Evolutionary conservation across 2,888 invertebrate species (phyloP).

Genomic region (Metopia argyrocephala): DNA sequence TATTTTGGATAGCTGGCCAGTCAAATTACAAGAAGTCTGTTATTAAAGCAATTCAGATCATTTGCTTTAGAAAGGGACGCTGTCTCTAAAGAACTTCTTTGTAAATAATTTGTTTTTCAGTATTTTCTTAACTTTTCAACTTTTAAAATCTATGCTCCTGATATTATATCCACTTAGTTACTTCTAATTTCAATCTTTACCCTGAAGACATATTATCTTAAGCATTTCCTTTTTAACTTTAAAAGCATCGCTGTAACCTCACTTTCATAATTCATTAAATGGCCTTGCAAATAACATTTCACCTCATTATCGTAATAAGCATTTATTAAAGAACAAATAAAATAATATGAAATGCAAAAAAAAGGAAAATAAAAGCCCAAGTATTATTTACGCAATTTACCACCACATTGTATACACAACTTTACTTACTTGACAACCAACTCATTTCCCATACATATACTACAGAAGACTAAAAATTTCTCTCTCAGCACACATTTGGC

Average conservation of each 20-base stretch:
- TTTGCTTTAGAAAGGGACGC: too few species aligned
- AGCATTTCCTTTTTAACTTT: neutral
- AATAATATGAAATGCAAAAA: neutral
- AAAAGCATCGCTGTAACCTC: neutral
- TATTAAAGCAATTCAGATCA: too few species aligned
- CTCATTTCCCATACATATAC: neutral
- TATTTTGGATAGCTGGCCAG: too few species aligned
- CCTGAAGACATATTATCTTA: neutral
- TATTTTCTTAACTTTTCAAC: too few species aligned
- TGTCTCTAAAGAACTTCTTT: too few species aligned
- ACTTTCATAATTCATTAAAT: constrained; percentile 30
- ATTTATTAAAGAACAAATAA: constrained; percentile 32
- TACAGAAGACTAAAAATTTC: constrained; percentile 61
- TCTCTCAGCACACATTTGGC: constrained; percentile 77
- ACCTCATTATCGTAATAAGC: constrained; percentile 52
- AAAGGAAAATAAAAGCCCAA: constrained; percentile 1
- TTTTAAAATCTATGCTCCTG: too few species aligned
- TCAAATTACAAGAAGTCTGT: too few species aligned
- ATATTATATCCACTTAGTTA: too few species aligned
- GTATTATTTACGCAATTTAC: constrained; percentile 45
- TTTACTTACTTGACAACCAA: neutral
- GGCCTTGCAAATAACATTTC: constrained; percentile 60
- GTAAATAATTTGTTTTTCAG: too few species aligned
- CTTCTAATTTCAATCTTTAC: neutral
- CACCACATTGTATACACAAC: constrained; percentile 16